Base-by-base conservation (phyloP, 2,797 vertebrate genomes). In the Fringilla coelebs region DNA sequence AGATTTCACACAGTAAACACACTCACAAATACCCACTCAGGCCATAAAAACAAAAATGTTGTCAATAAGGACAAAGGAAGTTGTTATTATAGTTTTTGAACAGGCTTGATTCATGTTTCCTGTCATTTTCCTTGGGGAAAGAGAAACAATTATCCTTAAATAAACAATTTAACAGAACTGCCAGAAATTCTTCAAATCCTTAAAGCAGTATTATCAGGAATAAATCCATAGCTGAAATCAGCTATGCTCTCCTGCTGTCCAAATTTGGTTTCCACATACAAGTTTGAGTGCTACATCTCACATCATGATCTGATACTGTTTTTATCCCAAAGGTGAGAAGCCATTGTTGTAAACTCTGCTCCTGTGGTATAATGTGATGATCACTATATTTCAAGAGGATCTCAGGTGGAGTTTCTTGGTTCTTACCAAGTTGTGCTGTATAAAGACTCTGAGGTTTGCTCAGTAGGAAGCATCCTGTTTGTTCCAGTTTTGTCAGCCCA, bases 31-130 rank as follows among this genome's bases (percentile, higher is more conserved):
- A 85, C 24, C 31, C 66, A 88, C 63, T 79, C 13, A 74, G 70
- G 85, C 91, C 83, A 91, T 29, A 57, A 70, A 83, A 24, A 0
- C 17, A 70, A 65, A 91, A 95, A 34, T 58, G 18, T 51, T 95
- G 93, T 93, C 85, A 90, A 49, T 71, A 58, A 93, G 49, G 77
- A 90, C 83, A 94, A 91, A 91, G 85, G 88, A 96, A 85, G 74
- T 87, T 91, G 55, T 89, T 88, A 36, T 90, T 92, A 79, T 86
- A 43, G 34, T 78, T 95, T 93, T 93, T 78, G 63, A 85, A 62
- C 29, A 67, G 55, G 61, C 72, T 85, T 91, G 91, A 90, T 96
- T 93, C 88, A 79, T 79, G 60, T 66, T 96, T 96, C 88, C 82
- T 88, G 88, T 74, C 62, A 70, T 82, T 86, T 90, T 94, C 38